Conservation (phyloP, 2,797 vertebrate species). For the Artibeus jamaicensis region DNA sequence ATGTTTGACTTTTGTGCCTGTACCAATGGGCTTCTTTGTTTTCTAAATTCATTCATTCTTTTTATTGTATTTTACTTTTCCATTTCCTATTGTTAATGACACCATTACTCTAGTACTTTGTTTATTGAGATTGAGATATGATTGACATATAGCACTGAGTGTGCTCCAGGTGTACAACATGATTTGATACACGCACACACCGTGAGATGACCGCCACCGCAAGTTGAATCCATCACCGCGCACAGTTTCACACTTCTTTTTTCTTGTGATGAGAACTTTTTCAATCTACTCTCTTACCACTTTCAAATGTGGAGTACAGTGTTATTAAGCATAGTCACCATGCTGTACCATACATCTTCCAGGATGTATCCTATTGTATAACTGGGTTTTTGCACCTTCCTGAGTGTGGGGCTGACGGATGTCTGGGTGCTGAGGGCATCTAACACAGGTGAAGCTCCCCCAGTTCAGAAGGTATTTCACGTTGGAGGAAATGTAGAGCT, state of each 20-base stretch:
- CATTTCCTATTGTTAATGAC: background rate
- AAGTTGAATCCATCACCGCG: background rate
- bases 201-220: background rate
- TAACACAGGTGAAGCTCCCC: background rate
- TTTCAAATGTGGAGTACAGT: background rate
- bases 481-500: background rate
- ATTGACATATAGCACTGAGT: background rate
- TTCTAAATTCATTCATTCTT: background rate
- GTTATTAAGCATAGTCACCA: background rate
- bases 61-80: background rate
- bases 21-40: background rate
- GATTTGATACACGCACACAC: background rate
- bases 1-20: background rate
- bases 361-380: background rate
- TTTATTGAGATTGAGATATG: background rate
- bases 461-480: background rate
- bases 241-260: background rate
- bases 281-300: background rate
- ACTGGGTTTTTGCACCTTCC: background rate
- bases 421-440: background rate
- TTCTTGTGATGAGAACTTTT: background rate
- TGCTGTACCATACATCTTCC: background rate
- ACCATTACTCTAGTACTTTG: background rate
- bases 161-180: background rate
- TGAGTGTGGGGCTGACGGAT: background rate